phyloP scores from a whole-genome alignment of 2,113 vertebrate species.

The Penelope pileata region DNA sequence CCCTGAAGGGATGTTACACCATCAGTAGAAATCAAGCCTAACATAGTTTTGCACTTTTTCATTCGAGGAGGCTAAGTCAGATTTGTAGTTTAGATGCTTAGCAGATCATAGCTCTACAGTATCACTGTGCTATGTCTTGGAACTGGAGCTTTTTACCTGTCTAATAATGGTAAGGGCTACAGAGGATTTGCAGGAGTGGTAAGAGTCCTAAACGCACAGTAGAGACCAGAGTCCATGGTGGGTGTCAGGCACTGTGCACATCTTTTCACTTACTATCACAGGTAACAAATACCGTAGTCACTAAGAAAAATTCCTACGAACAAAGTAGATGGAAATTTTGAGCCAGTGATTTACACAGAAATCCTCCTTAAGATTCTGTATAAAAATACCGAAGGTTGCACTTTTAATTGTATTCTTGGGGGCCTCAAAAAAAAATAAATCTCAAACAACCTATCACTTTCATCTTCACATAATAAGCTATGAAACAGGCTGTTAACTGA shows the following conservation, averaged over 20 bases:
- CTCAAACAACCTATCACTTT: slow-evolving; percentile 19
- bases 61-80: background rate
- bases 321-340: slow-evolving; percentile 21
- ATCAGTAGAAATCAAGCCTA: background rate
- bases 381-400: background rate
- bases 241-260: background rate
- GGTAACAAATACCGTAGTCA: background rate
- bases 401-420: slow-evolving; percentile 3
- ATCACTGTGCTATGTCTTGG: background rate
- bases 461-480: slow-evolving; percentile 47
- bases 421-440: background rate
- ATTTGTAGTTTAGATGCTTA: background rate
- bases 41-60: background rate
- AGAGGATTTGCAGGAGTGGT: background rate
- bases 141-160: background rate
- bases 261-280: background rate
- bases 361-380: background rate
- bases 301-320: background rate
- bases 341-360: background rate
- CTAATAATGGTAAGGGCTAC: background rate
- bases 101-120: background rate
- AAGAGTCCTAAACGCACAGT: background rate
- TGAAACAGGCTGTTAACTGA: slow-evolving; percentile 50
- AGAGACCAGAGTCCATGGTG: background rate
- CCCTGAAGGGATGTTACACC: background rate